Evolutionary conservation across 2,113 vertebrate genomes (phyloP).

Genomic region (Xenotilapia longispinis): DNA sequence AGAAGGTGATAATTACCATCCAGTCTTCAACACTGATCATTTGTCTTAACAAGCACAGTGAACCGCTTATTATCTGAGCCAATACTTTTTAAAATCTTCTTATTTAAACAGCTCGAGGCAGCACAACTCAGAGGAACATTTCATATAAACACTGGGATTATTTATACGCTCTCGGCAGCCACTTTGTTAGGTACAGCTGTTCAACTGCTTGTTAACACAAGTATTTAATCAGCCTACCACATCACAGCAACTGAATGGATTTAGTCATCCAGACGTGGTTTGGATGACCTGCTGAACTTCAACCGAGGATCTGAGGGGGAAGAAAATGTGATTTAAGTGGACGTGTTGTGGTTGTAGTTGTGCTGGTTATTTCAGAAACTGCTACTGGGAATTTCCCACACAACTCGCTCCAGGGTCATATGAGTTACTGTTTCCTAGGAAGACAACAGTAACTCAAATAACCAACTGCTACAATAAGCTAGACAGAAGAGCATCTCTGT

Average conservation of each 20-base stretch:
- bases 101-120: neutral
- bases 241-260: neutral
- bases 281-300: neutral
- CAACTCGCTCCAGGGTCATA: neutral
- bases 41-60: neutral
- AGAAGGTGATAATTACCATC: neutral
- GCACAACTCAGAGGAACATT: neutral
- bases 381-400: neutral
- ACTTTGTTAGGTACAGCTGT: neutral
- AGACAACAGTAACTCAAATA: neutral
- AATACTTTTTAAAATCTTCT: neutral
- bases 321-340: neutral
- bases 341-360: neutral
- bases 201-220: neutral
- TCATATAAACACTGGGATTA: neutral
- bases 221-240: neutral
- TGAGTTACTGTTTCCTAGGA: neutral
- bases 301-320: neutral
- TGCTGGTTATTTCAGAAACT: neutral
- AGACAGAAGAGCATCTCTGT: neutral
- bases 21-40: neutral
- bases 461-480: neutral
- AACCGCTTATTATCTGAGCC: neutral
- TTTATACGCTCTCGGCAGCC: rapidly evolving
- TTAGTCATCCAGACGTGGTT: neutral